phyloP scores from a whole-genome alignment of 2,888 invertebrate genomes.

The Volucella zonaria region DNA sequence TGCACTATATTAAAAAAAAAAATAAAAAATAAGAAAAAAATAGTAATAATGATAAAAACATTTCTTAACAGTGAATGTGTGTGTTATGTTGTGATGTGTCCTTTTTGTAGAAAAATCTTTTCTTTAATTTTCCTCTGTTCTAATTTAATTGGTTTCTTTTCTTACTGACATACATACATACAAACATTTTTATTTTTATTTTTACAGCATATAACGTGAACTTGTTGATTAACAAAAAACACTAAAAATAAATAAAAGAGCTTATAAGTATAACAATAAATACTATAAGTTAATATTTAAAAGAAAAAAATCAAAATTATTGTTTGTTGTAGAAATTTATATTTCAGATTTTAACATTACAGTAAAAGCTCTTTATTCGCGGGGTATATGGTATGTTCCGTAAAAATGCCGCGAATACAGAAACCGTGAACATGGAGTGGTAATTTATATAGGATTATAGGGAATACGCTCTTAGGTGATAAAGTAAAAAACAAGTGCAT shows the following conservation, averaged over 20 bases:
- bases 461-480: too few relatives aligned
- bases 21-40: constrained; percentile 4
- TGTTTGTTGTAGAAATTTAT: too few relatives aligned
- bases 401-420: too few relatives aligned
- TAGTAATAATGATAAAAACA: background rate
- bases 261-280: too few relatives aligned
- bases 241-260: background rate
- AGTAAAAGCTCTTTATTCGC: too few relatives aligned
- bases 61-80: constrained; percentile 46
- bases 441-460: too few relatives aligned
- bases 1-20: constrained; percentile 42
- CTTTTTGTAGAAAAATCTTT: constrained; percentile 28
- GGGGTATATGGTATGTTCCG: too few relatives aligned
- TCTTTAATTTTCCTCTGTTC: constrained; percentile 32
- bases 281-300: too few relatives aligned
- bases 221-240: constrained; percentile 35
- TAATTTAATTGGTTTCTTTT: constrained; percentile 14
- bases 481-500: too few relatives aligned
- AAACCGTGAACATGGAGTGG: too few relatives aligned
- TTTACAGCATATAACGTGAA: constrained; percentile 27
- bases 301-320: too few relatives aligned
- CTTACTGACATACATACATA: constrained; percentile 42
- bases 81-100: constrained; percentile 64
- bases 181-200: background rate
- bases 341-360: too few relatives aligned